Evolutionary conservation across 2,797 vertebrate species (phyloP).

Genomic region (Lacerta viridis): DNA sequence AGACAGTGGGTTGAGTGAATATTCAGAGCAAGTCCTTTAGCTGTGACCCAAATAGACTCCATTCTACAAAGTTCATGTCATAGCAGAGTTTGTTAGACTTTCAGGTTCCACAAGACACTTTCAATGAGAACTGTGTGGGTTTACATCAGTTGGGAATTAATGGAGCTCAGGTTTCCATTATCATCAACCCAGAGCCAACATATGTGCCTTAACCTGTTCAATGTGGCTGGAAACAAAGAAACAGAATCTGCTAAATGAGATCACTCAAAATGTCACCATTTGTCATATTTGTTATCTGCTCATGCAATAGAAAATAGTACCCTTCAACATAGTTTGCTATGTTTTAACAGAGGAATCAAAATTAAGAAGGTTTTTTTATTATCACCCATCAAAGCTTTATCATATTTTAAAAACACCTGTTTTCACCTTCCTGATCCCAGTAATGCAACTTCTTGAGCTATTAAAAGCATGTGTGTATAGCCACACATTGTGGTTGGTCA

Average conservation of each 20-base stretch:
- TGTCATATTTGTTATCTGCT: conserved; percentile 69
- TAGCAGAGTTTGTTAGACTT: not conserved
- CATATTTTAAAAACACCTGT: too few relatives aligned
- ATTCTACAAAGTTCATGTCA: too few relatives aligned
- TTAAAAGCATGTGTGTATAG: too few relatives aligned
- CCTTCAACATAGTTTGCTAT: conserved; percentile 58
- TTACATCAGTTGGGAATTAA: not conserved
- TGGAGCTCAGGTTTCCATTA: not conserved
- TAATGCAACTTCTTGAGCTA: too few relatives aligned
- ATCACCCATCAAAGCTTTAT: too few relatives aligned
- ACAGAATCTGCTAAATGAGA: conserved; percentile 69
- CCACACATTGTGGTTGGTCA: too few relatives aligned
- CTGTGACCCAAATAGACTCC: not conserved
- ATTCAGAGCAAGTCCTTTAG: not conserved
- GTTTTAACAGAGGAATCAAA: conserved; percentile 53
- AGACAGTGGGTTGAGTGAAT: not conserved
- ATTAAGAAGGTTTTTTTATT: not conserved
- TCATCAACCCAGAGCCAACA: not conserved
- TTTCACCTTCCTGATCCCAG: too few relatives aligned
- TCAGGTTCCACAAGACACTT: not conserved
- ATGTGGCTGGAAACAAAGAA: conserved; percentile 59
- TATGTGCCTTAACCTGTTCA: not conserved
- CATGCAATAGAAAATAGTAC: conserved; percentile 64
- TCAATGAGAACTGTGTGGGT: not conserved
- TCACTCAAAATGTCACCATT: conserved; percentile 74